Conservation (phyloP, 2,888 invertebrate species). For the Nemotelus nigrinus region DNA sequence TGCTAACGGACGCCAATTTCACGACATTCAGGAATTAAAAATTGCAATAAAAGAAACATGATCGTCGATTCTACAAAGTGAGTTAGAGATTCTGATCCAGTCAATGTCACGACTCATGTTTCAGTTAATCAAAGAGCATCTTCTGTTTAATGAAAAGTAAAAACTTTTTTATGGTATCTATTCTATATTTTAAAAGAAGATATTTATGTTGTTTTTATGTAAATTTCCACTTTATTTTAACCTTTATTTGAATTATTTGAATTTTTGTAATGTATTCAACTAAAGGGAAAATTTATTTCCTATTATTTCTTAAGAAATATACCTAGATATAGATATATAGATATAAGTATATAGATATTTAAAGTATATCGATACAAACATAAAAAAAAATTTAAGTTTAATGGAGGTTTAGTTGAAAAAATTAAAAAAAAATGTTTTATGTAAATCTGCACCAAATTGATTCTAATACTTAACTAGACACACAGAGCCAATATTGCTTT, state of each 20-base stretch:
- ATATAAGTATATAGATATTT: neutral
- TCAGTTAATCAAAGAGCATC: neutral
- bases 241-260: neutral
- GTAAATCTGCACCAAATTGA: too few relatives aligned
- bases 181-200: neutral
- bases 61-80: neutral
- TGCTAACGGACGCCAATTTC: neutral
- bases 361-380: too few relatives aligned
- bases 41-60: neutral
- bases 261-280: neutral
- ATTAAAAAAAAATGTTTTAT: too few relatives aligned
- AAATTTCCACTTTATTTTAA: neutral
- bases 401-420: too few relatives aligned
- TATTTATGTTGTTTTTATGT: constrained; percentile 1
- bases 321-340: neutral
- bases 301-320: neutral
- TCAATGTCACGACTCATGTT: neutral
- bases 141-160: neutral
- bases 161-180: constrained; percentile 1
- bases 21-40: neutral
- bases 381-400: too few relatives aligned
- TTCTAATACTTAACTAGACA: too few relatives aligned
- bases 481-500: too few relatives aligned
- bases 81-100: neutral
- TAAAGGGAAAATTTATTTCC: neutral